These are phyloP conservation scores for Eretmochelys imbricata DNA, from an alignment of 2,113 vertebrate species.

Conservation along the genomic window DNA sequence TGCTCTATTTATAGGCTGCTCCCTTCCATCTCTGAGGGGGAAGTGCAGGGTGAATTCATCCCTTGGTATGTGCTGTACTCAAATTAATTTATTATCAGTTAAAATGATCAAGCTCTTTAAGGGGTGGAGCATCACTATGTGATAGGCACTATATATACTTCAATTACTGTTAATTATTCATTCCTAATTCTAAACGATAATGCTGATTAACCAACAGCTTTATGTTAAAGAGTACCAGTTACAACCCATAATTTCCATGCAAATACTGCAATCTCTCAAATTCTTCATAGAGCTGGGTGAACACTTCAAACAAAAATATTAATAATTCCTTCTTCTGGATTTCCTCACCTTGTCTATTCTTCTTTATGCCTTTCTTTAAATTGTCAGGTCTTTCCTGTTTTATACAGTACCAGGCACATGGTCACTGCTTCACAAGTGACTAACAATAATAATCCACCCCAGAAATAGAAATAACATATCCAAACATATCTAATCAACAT, in stretches of 20 bases:
- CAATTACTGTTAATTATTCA: background rate
- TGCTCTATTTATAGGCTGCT: background rate
- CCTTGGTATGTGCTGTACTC: background rate
- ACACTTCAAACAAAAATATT: rapidly evolving
- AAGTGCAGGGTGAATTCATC: background rate
- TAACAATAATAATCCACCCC: background rate
- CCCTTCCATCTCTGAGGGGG: background rate
- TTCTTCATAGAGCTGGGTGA: background rate
- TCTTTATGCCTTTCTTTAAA: background rate
- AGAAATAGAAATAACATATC: background rate
- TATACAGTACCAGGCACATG: background rate
- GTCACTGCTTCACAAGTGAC: background rate
- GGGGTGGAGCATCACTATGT: background rate
- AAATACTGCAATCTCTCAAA: background rate
- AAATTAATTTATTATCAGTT: background rate
- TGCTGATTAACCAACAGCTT: background rate
- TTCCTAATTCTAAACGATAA: background rate
- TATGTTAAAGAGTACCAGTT: background rate
- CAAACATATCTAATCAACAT: background rate
- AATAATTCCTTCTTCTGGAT: background rate
- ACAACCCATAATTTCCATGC: background rate
- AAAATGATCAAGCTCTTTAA: background rate
- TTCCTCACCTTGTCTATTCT: background rate
- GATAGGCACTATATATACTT: background rate
- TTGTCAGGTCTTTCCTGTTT: background rate